These are phyloP conservation scores for Numenius phaeopus DNA, from an alignment of 2,797 vertebrate species.

Conservation along the genomic window DNA sequence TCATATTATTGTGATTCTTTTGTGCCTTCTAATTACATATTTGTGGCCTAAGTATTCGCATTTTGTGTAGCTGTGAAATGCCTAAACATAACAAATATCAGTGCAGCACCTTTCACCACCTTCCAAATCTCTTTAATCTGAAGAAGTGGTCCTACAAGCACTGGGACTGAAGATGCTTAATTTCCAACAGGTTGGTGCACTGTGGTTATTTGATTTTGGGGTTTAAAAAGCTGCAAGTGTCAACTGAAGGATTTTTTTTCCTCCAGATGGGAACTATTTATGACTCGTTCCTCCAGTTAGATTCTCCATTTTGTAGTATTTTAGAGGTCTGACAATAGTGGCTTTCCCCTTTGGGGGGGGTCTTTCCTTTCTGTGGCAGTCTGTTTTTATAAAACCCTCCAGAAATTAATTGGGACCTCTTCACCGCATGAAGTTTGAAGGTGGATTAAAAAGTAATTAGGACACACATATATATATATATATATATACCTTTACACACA, in stretches of 20 bases:
- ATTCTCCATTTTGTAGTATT: neutral
- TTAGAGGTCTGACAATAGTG: neutral
- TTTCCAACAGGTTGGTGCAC: neutral
- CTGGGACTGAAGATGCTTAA: neutral
- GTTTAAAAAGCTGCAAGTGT: neutral
- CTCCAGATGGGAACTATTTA: neutral
- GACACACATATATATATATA: neutral
- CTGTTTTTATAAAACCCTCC: neutral
- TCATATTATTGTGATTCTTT: neutral
- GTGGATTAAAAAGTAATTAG: neutral
- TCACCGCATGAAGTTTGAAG: neutral
- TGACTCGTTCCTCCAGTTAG: neutral
- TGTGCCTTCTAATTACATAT: neutral
- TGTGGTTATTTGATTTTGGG: neutral
- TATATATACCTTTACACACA: neutral
- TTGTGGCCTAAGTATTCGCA: neutral
- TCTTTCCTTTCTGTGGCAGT: neutral
- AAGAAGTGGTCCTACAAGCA: neutral
- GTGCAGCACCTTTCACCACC: neutral
- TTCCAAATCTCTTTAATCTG: neutral
- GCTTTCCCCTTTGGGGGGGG: fast-evolving
- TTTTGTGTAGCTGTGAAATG: neutral
- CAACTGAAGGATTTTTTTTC: neutral
- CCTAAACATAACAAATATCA: neutral
- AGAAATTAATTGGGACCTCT: neutral